Percentiles rank a stretch among this genome's conserved stretches.
Evolutionary conservation across 1,140 invertebrate genomes (phyloP).

Genomic region (Vanessa tameamea): DNA sequence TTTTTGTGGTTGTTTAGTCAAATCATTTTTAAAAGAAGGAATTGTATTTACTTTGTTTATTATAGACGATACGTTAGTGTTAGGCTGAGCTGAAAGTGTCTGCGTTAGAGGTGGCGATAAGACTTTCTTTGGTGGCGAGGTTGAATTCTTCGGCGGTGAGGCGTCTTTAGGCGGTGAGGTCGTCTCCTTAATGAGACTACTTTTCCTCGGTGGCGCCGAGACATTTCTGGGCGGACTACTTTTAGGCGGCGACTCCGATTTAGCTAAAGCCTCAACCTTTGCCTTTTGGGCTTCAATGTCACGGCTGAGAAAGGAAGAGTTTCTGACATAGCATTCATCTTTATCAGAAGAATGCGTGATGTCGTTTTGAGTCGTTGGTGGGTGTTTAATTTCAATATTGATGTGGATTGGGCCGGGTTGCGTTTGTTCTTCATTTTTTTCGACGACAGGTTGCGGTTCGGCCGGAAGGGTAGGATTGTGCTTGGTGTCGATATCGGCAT

Average conservation of each 20-base stretch:
- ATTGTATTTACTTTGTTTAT: constrained; percentile 27
- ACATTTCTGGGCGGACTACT: constrained; percentile 40
- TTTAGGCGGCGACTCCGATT: constrained; percentile 35
- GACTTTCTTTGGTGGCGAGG: constrained; percentile 30
- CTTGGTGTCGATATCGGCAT: background rate
- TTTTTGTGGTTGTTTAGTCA: constrained; percentile 13
- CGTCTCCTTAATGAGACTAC: constrained; percentile 35
- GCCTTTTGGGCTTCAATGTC: constrained; percentile 61
- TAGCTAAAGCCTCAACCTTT: constrained; percentile 35
- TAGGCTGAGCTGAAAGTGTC: constrained; percentile 35
- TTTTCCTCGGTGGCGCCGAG: constrained; percentile 39
- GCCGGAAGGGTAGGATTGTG: background rate
- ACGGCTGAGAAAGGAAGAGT: constrained; percentile 61
- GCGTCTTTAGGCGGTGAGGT: constrained; percentile 28
- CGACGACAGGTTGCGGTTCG: background rate
- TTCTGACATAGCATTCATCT: constrained; percentile 55
- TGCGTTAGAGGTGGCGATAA: constrained; percentile 32
- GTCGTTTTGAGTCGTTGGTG: constrained; percentile 17
- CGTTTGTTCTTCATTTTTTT: background rate
- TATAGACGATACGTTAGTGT: constrained; percentile 32
- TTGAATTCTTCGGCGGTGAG: constrained; percentile 32
- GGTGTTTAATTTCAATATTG: constrained; percentile 27
- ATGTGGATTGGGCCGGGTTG: background rate
- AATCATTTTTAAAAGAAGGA: constrained; percentile 27
- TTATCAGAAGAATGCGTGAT: constrained; percentile 17